Evolutionary conservation across 2,113 vertebrate genomes (phyloP).

Genomic region (Dolichotis patagonum): DNA sequence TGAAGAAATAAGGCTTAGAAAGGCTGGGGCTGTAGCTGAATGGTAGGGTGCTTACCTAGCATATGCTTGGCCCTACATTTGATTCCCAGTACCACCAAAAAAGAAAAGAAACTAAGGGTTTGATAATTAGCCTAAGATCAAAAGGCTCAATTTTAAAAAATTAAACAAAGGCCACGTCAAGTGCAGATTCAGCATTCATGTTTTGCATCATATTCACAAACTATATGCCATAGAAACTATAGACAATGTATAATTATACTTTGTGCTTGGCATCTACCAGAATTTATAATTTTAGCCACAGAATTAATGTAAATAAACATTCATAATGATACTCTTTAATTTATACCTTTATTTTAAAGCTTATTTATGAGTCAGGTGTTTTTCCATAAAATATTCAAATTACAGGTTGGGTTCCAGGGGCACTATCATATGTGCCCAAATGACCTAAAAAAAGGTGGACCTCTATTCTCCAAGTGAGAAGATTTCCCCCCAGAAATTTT

Average conservation of each 20-base stretch:
- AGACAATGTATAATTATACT: not conserved
- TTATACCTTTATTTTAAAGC: conserved; percentile 45
- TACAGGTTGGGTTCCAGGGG: not conserved
- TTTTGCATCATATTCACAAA: conserved; percentile 30
- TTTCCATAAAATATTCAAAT: conserved; percentile 51
- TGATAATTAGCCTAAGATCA: not conserved
- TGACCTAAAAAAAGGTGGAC: not conserved
- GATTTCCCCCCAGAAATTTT: not conserved
- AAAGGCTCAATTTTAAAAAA: not conserved
- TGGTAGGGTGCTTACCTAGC: not conserved
- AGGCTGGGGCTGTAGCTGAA: not conserved
- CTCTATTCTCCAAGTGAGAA: not conserved
- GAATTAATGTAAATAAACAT: conserved; percentile 46
- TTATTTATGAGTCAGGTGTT: conserved; percentile 1
- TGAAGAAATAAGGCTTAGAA: not conserved
- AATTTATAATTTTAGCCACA: conserved; percentile 35
- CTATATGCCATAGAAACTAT: not conserved
- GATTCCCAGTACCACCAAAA: not conserved
- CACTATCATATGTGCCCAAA: not conserved
- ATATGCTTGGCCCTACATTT: not conserved
- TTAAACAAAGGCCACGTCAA: not conserved
- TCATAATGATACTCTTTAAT: conserved; percentile 27
- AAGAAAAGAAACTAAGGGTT: not conserved
- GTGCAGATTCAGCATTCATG: not conserved
- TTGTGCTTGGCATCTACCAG: not conserved